phyloP scores from a whole-genome alignment of 1,140 invertebrate genomes.

The Zophobas morio region DNA sequence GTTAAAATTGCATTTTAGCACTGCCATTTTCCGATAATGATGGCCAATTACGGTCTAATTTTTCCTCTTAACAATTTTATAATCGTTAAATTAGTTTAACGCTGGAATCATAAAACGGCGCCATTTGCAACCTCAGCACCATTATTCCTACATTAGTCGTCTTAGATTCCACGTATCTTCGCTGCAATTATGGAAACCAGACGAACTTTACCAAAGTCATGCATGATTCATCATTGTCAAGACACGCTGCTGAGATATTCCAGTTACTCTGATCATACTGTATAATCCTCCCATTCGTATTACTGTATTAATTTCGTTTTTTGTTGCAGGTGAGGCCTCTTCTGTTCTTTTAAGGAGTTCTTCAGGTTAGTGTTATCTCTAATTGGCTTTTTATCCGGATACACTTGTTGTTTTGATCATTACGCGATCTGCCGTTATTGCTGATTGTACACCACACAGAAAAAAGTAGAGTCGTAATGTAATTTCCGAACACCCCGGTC shows the following conservation, averaged over 20 bases:
- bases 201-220: not conserved
- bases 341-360: not conserved
- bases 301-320: constrained; percentile 27
- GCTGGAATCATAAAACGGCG: too few species aligned
- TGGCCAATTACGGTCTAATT: too few species aligned
- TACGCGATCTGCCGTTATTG: not conserved
- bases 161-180: too few species aligned
- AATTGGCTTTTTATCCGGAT: not conserved
- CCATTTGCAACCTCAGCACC: too few species aligned
- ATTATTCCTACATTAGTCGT: too few species aligned
- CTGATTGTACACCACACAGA: not conserved
- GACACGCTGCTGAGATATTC: not conserved
- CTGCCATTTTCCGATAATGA: too few species aligned
- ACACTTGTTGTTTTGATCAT: not conserved
- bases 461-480: not conserved
- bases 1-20: too few species aligned
- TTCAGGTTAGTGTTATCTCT: not conserved
- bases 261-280: not conserved
- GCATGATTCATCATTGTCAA: constrained; percentile 1
- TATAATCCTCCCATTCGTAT: constrained; percentile 19
- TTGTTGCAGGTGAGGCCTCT: constrained; percentile 3
- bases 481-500: constrained; percentile 14
- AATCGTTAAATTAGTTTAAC: too few species aligned
- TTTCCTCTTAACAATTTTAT: too few species aligned
- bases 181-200: too few species aligned